phyloP scores from a whole-genome alignment of 2,113 vertebrate species.

The Phodopus roborovskii region DNA sequence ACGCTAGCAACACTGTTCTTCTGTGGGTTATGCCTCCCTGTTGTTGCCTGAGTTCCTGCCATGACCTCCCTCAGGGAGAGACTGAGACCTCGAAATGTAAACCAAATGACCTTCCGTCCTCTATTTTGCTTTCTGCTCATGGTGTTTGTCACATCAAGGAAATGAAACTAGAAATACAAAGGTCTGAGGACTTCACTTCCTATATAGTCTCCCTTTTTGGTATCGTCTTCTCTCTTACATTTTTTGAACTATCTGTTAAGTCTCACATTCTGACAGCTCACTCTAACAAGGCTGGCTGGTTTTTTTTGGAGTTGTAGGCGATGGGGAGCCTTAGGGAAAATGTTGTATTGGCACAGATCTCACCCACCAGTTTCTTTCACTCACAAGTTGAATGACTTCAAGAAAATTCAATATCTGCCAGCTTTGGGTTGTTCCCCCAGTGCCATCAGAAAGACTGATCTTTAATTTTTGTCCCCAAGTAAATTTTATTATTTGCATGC shows the following conservation, averaged over 20 bases:
- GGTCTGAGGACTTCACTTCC: neutral
- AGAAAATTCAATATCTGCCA: neutral
- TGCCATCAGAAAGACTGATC: neutral
- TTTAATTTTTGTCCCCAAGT: neutral
- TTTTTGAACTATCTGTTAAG: neutral
- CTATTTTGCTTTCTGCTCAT: neutral
- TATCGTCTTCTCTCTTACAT: neutral
- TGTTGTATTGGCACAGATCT: neutral
- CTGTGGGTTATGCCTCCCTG: neutral
- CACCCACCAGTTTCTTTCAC: neutral
- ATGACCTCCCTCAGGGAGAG: neutral
- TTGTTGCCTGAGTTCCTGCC: neutral
- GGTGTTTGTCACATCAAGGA: neutral
- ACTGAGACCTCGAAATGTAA: neutral
- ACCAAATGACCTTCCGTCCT: neutral
- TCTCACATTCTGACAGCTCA: neutral
- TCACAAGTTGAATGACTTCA: neutral
- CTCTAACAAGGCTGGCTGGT: neutral
- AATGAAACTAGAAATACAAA: neutral
- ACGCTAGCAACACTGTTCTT: neutral
- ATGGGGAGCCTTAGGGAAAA: neutral
- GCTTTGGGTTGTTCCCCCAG: neutral
- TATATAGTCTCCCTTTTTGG: neutral
- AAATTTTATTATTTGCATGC: neutral
- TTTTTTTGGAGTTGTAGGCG: neutral